phyloP scores from a whole-genome alignment of 1,140 invertebrate species.

The Bombus waltoni region DNA sequence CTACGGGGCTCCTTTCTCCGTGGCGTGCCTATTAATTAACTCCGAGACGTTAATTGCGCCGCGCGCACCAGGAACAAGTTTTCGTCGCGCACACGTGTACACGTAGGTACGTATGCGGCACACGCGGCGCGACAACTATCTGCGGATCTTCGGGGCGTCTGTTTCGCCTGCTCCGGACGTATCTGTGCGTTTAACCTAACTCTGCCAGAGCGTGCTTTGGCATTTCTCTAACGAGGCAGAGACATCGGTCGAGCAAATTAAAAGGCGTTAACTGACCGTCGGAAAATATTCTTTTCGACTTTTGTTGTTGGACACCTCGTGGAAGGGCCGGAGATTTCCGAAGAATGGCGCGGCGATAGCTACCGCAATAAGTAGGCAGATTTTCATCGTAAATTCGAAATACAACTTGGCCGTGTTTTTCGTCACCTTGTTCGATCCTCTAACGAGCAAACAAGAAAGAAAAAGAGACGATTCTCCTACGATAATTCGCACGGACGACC shows the following conservation, averaged over 20 bases:
- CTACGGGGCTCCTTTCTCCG: slow-evolving; percentile 63
- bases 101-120: background rate
- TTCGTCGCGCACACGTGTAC: slow-evolving; percentile 33
- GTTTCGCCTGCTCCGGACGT: slow-evolving; percentile 2
- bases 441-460: too few relatives aligned
- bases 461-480: too few relatives aligned
- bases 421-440: too few relatives aligned
- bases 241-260: slow-evolving; percentile 38
- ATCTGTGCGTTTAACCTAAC: slow-evolving; percentile 54
- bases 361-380: too few relatives aligned
- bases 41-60: slow-evolving; percentile 71
- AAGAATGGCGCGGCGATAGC: too few relatives aligned
- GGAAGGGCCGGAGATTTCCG: too few relatives aligned
- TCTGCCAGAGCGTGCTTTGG: background rate
- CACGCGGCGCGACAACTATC: slow-evolving; percentile 27
- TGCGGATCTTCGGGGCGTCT: slow-evolving; percentile 27
- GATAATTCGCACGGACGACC: too few relatives aligned
- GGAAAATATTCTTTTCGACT: too few relatives aligned
- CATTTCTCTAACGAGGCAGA: slow-evolving; percentile 24
- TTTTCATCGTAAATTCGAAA: too few relatives aligned
- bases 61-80: slow-evolving; percentile 38
- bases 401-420: too few relatives aligned
- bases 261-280: slow-evolving; percentile 33
- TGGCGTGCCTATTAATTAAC: slow-evolving; percentile 68
- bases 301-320: too few relatives aligned